Evolutionary conservation across 2,888 invertebrate genomes (phyloP).

Genomic region (Cephus runcator): DNA sequence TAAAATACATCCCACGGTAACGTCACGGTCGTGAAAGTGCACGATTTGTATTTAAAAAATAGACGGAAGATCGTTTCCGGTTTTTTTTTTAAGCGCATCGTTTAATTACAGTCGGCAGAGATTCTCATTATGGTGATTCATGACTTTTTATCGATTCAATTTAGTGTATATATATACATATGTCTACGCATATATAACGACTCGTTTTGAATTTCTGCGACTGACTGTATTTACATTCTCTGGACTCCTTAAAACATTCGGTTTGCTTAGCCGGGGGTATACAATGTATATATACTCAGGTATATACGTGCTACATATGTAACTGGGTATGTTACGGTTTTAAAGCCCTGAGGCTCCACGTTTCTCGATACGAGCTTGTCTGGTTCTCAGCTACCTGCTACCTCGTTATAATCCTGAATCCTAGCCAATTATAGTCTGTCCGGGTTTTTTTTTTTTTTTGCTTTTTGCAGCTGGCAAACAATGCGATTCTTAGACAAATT

Average conservation of each 20-base stretch:
- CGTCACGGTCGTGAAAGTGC: neutral
- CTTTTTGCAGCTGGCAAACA: no score
- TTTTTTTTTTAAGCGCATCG: no score
- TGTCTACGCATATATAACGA: neutral
- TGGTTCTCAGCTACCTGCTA: slow-evolving; percentile 25
- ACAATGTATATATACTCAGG: neutral
- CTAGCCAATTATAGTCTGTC: neutral
- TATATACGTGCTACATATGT: neutral
- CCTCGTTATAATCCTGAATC: slow-evolving; percentile 43
- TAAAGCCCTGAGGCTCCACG: neutral
- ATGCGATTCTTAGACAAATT: no score
- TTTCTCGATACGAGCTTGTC: neutral
- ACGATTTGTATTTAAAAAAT: no score
- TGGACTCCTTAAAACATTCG: neutral
- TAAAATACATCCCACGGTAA: neutral
- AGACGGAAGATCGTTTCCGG: no score
- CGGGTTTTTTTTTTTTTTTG: no score
- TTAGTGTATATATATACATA: neutral
- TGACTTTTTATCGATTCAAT: neutral
- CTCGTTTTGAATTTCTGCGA: neutral
- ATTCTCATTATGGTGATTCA: neutral
- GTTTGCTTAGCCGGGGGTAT: neutral
- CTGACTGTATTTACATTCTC: neutral
- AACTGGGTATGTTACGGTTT: neutral
- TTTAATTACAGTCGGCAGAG: neutral